Percentiles rank a stretch among this genome's conserved stretches.
These are phyloP conservation scores for Eolophus roseicapilla DNA, from an alignment of 2,113 vertebrate species.

Conservation along the genomic window DNA sequence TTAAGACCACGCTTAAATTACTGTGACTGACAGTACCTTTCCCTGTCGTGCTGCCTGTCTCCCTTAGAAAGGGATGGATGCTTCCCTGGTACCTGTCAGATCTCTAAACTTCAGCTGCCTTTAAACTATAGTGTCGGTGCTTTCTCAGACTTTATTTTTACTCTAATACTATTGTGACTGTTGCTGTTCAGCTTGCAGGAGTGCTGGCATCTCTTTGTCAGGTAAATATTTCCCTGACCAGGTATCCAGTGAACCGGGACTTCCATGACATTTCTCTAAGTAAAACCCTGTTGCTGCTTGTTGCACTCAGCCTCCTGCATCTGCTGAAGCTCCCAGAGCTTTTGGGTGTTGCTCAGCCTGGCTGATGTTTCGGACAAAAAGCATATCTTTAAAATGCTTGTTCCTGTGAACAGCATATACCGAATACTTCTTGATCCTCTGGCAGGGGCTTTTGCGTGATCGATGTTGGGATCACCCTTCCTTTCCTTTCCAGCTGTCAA, in stretches of 20 bases:
- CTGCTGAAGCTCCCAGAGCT: background rate
- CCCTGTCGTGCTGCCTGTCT: background rate
- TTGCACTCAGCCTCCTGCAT: background rate
- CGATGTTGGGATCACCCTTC: accelerated
- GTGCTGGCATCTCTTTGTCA: background rate
- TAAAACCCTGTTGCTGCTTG: background rate
- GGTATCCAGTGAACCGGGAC: background rate
- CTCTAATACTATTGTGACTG: background rate
- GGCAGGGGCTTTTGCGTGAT: background rate
- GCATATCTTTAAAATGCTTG: background rate
- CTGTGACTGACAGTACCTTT: background rate
- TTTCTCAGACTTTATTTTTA: background rate
- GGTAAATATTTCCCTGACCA: background rate
- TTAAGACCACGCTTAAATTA: background rate
- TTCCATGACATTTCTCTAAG: background rate
- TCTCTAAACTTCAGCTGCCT: background rate
- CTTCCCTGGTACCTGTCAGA: background rate
- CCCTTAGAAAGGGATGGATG: background rate
- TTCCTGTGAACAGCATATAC: background rate
- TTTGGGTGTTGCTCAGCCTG: background rate
- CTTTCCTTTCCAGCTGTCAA: background rate
- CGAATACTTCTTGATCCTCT: background rate
- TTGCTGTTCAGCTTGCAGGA: background rate
- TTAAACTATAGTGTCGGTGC: background rate
- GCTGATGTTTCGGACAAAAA: background rate